Evolutionary conservation across 1,140 invertebrate species (phyloP), one percentile per base, ranked within the genome.

Genomic region (Pectinophora gossypiella): DNA sequence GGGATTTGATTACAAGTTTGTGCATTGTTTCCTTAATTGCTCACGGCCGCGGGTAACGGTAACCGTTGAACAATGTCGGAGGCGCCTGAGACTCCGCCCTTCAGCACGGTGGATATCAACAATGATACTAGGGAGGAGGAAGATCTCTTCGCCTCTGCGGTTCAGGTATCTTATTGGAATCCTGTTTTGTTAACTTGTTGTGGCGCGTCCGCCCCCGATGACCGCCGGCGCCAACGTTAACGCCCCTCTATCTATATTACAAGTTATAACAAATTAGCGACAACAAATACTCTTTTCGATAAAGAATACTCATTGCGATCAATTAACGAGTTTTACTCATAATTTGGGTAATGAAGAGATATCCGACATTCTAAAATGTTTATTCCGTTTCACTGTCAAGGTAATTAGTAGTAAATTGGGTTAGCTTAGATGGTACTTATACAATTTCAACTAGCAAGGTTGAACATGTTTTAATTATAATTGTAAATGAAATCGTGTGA

Each of bases 121-220:
- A 91, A 92, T 62, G 90, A 92, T 23, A 92, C 92, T 40, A 92
- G 94, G 52, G 93, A 93, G 60, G 91, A 93, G 58, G 93, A 94
- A 64, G 93, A 95, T 88, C 89, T 95, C 65, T 96, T 95, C 80
- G 89, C 91, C 48, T 95, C 94, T 48, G 92, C 94, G 16, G 89
- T 93, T 57, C 93, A 95, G 90, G 94, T 95, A 90, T 88, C 70
- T 71, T 80, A 74, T 67, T 75, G 49, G 71, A 87, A 75, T 82
- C 69, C 64, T 72, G 67, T 77, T 74, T 66, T 69, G 59, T 61
- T 72, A 60, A 51, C 55, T 64, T 54, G 53, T 54, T 58, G 48
- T 59, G 50, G 55, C 22, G 60, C 59, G 44, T 76, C 64, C 71
- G 69, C 70, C 71, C 67, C 56, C 54, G 50, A 54, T 56, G 53